phyloP scores from a whole-genome alignment of 2,888 invertebrate species.

The Chymomyza amoena region DNA sequence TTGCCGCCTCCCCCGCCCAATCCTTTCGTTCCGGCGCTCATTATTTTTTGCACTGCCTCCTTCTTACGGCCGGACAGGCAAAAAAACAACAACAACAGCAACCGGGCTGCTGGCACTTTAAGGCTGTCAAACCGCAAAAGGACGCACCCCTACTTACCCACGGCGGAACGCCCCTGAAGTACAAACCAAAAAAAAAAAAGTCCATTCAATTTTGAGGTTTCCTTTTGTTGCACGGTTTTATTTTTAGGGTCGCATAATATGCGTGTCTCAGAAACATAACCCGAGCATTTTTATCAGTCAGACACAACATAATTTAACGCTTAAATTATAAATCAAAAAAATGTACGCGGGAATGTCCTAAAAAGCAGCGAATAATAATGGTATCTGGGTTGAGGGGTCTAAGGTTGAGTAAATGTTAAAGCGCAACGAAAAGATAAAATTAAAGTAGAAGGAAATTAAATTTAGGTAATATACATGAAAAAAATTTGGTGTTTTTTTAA shows the following conservation, averaged over 20 bases:
- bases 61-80: conserved; percentile 47
- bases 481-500: no score
- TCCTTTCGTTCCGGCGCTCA: conserved; percentile 32
- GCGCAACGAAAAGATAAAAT: not conserved
- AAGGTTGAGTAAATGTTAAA: not conserved
- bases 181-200: not conserved
- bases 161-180: not conserved
- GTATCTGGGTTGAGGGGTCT: no score
- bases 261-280: conserved; percentile 41
- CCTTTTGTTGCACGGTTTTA: not conserved
- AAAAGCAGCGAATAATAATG: not conserved
- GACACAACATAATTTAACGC: conserved; percentile 27
- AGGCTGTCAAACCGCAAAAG: conserved; percentile 55
- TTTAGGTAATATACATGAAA: no score
- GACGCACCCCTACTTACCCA: not conserved
- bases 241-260: not conserved
- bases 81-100: conserved; percentile 14
- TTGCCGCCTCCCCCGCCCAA: conserved; percentile 9
- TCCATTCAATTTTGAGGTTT: not conserved
- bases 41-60: conserved; percentile 52
- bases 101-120: conserved; percentile 32
- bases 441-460: no score
- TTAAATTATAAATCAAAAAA: conserved; percentile 31
- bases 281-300: conserved; percentile 30
- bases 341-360: not conserved